phyloP scores from a whole-genome alignment of 2,113 vertebrate genomes.

The Acrocephalus kingi region DNA sequence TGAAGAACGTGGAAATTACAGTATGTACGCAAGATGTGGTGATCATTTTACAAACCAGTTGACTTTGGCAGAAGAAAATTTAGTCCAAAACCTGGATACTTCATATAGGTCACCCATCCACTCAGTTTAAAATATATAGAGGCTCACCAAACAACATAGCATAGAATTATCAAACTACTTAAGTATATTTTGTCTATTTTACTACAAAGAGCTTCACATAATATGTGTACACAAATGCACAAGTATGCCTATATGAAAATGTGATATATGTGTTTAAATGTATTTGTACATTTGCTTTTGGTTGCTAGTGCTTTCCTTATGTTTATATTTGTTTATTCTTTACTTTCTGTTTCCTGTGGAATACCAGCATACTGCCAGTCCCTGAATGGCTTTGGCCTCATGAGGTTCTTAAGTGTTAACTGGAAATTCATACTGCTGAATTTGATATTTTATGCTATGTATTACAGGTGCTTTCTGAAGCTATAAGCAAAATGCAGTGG shows the following conservation, averaged over 20 bases:
- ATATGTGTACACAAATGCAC: background rate
- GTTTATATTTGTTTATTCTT: background rate
- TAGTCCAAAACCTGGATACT: background rate
- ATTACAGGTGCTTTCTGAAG: slow-evolving; percentile 33
- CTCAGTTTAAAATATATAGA: background rate
- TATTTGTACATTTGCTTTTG: background rate
- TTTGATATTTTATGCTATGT: background rate
- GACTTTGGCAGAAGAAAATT: background rate
- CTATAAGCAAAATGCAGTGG: slow-evolving; percentile 42
- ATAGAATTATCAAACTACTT: background rate
- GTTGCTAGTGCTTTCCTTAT: background rate
- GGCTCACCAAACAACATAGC: background rate
- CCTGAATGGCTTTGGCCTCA: background rate
- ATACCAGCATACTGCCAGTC: background rate
- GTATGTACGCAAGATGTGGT: background rate
- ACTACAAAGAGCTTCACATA: background rate
- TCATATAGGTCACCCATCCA: background rate
- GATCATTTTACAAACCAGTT: background rate
- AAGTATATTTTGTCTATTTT: background rate
- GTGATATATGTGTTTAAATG: background rate
- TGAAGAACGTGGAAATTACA: background rate
- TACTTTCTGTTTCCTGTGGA: background rate
- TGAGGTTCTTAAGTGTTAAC: slow-evolving; percentile 14
- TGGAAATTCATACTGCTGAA: background rate
- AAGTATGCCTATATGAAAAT: background rate